These are phyloP conservation scores for Agrypnus murinus DNA, from an alignment of 2,888 invertebrate genomes.

Conservation along the genomic window DNA sequence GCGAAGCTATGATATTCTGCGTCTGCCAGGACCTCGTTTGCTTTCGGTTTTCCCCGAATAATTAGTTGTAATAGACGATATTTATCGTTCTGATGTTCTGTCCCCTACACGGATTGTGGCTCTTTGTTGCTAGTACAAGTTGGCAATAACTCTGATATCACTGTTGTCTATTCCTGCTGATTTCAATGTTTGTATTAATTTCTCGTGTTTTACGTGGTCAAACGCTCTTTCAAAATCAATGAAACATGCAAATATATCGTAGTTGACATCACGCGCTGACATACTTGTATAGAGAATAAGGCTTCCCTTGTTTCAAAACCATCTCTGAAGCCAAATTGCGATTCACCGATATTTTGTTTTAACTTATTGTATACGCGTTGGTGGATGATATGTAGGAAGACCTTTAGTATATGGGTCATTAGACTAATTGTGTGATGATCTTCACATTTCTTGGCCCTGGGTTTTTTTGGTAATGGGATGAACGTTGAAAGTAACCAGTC, in stretches of 20 bases:
- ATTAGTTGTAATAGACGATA: neutral
- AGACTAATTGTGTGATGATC: conserved; percentile 9
- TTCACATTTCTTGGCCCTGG: neutral
- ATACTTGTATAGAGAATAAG: conserved; percentile 13
- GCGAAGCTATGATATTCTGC: neutral
- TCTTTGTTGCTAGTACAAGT: conserved; percentile 17
- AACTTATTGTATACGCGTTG: conserved; percentile 7
- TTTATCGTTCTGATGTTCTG: neutral
- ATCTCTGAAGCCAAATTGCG: conserved; percentile 8
- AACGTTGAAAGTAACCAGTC: conserved; percentile 13
- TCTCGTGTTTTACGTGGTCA: neutral
- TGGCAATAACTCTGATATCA: neutral
- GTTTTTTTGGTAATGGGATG: conserved; percentile 9
- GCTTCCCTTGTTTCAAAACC: conserved; percentile 1
- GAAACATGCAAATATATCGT: conserved; percentile 1
- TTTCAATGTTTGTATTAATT: neutral
- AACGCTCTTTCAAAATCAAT: too few species aligned
- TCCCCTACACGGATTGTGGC: conserved; percentile 2
- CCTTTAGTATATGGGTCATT: conserved; percentile 8
- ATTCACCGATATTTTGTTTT: conserved; percentile 30
- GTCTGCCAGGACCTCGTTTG: neutral
- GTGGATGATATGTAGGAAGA: conserved; percentile 14
- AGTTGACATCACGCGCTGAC: conserved; percentile 6
- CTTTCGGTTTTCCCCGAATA: neutral
- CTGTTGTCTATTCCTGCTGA: neutral